Base-by-base conservation (phyloP, 2,113 vertebrate species). In the Ailurus styani region DNA sequence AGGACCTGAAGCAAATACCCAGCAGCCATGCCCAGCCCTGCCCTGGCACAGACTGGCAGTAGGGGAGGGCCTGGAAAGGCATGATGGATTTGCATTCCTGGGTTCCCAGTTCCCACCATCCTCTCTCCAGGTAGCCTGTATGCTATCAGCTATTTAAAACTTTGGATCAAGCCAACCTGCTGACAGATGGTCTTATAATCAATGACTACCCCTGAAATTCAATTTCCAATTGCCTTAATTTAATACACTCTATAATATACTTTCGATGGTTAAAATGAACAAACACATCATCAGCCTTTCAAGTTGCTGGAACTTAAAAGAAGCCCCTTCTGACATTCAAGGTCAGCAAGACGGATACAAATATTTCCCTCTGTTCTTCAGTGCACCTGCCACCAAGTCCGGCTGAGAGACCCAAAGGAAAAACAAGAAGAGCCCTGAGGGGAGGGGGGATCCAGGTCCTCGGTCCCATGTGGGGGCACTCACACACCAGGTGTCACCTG, bases 351-450 rank as follows among this genome's bases (percentile, higher is more conserved):
- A 7, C 15, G 0, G 27, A 37, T 0, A 6, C 5, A 7, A 7
- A n/a, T 0, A 42, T 25, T 45, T 79, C 11, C 23, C 66, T 64
- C 77, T 50, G 7, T 9, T 20, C 42, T 18, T 8, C 47, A 1
- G 6, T 5, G 6, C 3, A 14, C 2, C 0, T 0, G 1, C 2
- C 0, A 10, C 40, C 40, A n/a, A 31, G 12, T 11, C 5, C 40
- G 50, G 70, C 21, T 2, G 55, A 23, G 57, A 60, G 50, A 20
- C 52, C 47, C n/a, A 14, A 27, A 21, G 31, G 42, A 23, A 27
- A n/a, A 27, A 9, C 55, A 31, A 1, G 6, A 25, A 3, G 6
- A 29, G 45, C 25, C 0, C 12, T 20, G 60, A 13, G 42, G 23
- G 15, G 29, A 70, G 17, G n/a, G 3, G n/a, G 34, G 11, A 5